Evolutionary conservation across 2,113 vertebrate genomes (phyloP), one percentile per base, ranked within the genome.

Genomic region (Benitochromis conjunctus): DNA sequence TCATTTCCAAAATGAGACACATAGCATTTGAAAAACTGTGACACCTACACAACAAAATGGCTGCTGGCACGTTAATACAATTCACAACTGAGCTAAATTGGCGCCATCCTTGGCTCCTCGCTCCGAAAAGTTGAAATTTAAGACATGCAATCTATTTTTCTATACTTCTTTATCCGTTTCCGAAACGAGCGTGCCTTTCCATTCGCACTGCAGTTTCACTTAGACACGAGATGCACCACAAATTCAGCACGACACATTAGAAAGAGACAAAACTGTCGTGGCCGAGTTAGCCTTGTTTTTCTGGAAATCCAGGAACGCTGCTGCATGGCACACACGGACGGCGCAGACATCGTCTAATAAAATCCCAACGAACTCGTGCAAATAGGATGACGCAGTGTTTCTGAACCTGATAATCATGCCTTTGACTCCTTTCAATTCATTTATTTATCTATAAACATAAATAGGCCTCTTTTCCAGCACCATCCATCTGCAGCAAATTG

Each of bases 1-100:
- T 82, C 46, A 83, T 85, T 93, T 92, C 84, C 88, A 86, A 89
- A 90, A 91, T 71, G 60, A 80, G 80, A 91, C 66, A 46, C 80
- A 53, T 84, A 86, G 26, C 24, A 81, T 89, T 88, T 66, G 62
- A 90, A 86, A 89, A 89, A 81, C 21, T 21, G 80, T 76, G 81
- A 91, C 86, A 89, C 92, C 92, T 88, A 88, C 87, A 85, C 81
- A 81, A 74, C 79, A 91, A 90, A 82, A 88, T 76, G 48, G 74
- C 31, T 82, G 55, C 80, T 88, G 81, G 82, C 66, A 71, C 80
- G 19, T 46, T 77, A 48, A 55, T 46, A 48, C 58, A 84, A 79
- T 57, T 83, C 76, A 80, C 80, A 86, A 79, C 34, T 3, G 26
- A 84, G 58, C n/a, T 38, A 60, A 83, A 71, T 19, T 19, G 34